These are phyloP conservation scores for Hiodon tergisus DNA, from an alignment of 2,113 vertebrate species.

Conservation along the genomic window DNA sequence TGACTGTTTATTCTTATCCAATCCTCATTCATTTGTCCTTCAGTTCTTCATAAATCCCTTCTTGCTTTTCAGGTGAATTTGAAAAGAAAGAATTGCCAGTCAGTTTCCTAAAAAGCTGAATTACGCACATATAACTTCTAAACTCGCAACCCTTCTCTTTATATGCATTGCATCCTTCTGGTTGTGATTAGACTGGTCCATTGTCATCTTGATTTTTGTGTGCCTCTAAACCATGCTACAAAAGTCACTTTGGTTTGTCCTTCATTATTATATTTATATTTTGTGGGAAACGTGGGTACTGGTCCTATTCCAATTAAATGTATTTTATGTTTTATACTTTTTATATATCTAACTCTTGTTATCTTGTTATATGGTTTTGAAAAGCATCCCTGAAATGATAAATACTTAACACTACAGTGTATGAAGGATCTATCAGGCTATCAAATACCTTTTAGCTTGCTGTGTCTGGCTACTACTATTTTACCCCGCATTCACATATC, in stretches of 20 bases:
- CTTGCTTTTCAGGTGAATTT: constrained; percentile 1
- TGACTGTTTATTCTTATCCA: neutral
- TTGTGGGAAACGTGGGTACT: too few species aligned
- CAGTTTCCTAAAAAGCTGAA: neutral
- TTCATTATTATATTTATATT: neutral
- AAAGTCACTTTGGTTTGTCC: neutral
- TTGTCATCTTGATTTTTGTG: neutral
- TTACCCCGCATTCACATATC: too few species aligned
- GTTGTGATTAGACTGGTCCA: neutral
- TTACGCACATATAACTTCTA: neutral
- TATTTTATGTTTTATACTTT: neutral
- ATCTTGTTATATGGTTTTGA: neutral
- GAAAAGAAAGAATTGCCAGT: neutral
- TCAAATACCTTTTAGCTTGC: too few species aligned
- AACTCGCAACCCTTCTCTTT: neutral
- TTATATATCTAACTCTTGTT: neutral
- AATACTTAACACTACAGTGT: neutral
- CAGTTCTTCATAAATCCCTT: neutral
- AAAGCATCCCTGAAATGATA: neutral
- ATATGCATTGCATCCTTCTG: neutral
- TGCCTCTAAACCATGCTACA: neutral
- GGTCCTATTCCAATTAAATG: neutral
- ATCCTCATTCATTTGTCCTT: neutral
- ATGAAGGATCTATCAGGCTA: too few species aligned
- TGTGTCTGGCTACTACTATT: too few species aligned